phyloP scores from a whole-genome alignment of 2,113 vertebrate species.

The Peromyscus californicus region DNA sequence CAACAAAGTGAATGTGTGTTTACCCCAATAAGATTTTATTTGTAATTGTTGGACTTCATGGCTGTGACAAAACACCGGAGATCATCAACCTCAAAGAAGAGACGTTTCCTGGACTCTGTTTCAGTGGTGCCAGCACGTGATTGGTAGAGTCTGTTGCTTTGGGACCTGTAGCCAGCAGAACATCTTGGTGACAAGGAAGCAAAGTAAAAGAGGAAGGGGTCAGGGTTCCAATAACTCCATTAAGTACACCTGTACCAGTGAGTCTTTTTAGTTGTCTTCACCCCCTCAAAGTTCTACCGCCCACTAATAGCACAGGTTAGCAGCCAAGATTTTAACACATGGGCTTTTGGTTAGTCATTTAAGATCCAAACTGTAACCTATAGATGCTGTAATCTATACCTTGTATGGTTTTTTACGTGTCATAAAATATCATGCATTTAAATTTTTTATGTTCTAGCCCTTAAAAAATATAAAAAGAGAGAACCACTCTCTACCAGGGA shows the following conservation, averaged over 20 bases:
- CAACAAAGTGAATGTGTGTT: neutral
- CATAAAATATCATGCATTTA: constrained; percentile 27
- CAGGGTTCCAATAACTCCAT: neutral
- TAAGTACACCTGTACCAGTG: neutral
- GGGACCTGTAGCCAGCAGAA: neutral
- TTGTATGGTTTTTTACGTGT: neutral
- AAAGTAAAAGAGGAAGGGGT: neutral
- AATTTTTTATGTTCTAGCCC: neutral
- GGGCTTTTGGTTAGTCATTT: neutral
- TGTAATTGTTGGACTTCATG: neutral
- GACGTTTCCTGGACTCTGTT: neutral
- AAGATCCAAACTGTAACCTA: neutral
- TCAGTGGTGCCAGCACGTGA: neutral
- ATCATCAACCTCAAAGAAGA: neutral
- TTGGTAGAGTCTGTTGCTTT: neutral
- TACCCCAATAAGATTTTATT: constrained; percentile 49
- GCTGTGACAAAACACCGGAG: neutral
- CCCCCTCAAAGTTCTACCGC: neutral
- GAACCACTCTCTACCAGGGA: neutral
- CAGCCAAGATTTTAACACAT: neutral
- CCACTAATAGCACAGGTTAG: neutral
- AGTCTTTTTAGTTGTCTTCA: neutral
- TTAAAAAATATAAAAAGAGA: constrained; percentile 58
- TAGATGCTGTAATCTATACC: neutral
- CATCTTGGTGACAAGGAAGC: neutral